Evolutionary conservation across 2,797 vertebrate species (phyloP), one percentile per base, ranked within the genome.

Genomic region (Chaunax sp.): DNA sequence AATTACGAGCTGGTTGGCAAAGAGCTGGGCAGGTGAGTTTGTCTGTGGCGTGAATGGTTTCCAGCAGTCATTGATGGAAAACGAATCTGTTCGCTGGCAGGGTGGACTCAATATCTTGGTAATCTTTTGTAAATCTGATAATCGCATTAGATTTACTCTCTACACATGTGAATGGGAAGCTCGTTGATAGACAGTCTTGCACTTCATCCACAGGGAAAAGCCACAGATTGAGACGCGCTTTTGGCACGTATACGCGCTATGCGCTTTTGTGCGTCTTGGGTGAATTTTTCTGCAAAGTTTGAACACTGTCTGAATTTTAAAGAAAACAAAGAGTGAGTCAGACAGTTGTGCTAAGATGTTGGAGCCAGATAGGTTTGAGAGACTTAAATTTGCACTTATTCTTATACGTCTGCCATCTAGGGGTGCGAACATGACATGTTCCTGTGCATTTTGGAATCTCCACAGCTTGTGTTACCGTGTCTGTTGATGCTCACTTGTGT

Each of bases 21-120:
- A 85, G 95, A 95, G 28, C 85, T 96, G 73, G 90, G 92, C 86
- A 93, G 93, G 94, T 93, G 82, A 93, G 87, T 82, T 16, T 9
- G 63, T 54, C 18, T 30, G 19, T 50, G 19, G 28, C 46, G 1
- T 19, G 37, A 28, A n/a, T 18, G 22, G 3, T 26, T 66, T 52
- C 19, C 40, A 0, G 11, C 20, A 5, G 18, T 47, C 51, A 37
- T n/a, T 62, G 64, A 55, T 37, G 11, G 13, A 7, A 75, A 38
- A 3, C 18, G 19, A 43, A n/a, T 30, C 20, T 3, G 23, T 56
- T 33, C 6, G 28, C 50, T 43, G 43, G 1, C 19, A 12, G 9
- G 13, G 13, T 4, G 56, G 43, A 43, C 49, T 28, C 50, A 64
- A 6, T 30, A 7, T 12, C 10, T 45, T 0, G 11, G 46, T 61